Evolutionary conservation across 1,140 invertebrate species (phyloP).

Genomic region (Tetranychus urticae): DNA sequence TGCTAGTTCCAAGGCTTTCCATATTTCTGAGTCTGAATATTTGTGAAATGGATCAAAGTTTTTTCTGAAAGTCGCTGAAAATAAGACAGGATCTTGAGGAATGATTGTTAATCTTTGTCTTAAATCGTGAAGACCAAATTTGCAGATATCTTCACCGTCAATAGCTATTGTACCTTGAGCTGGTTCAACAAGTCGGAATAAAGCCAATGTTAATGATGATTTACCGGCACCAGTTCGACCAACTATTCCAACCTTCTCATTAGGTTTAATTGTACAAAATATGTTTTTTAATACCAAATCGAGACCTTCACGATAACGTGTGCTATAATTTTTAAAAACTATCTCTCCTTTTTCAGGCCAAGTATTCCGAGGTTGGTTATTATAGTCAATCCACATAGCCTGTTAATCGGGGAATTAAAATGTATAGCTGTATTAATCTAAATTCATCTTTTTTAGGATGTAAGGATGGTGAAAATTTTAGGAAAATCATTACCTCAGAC

Average conservation of each 20-base stretch:
- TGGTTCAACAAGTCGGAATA: slow-evolving; percentile 45
- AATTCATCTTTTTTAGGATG: background rate
- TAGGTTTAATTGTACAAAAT: slow-evolving; percentile 37
- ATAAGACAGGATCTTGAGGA: slow-evolving; percentile 82
- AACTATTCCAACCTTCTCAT: no score
- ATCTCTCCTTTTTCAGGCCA: slow-evolving; percentile 54
- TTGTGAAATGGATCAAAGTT: slow-evolving; percentile 61
- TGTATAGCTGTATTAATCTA: background rate
- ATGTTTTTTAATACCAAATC: slow-evolving; percentile 53
- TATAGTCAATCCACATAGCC: slow-evolving; percentile 13
- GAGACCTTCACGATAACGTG: slow-evolving; percentile 49
- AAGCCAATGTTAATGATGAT: slow-evolving; percentile 15
- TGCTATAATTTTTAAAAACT: slow-evolving; percentile 46
- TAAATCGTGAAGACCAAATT: slow-evolving; percentile 36
- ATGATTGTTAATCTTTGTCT: slow-evolving; percentile 66
- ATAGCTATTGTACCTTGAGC: slow-evolving; percentile 42
- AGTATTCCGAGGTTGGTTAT: slow-evolving; percentile 2
- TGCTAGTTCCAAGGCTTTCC: slow-evolving; percentile 48
- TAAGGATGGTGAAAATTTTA: background rate
- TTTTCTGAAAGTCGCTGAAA: slow-evolving; percentile 55
- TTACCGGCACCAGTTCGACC: slow-evolving; percentile 25
- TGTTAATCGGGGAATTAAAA: slow-evolving; percentile 8
- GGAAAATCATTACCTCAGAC: slow-evolving; percentile 19
- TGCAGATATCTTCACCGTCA: slow-evolving; percentile 53
- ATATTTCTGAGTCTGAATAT: slow-evolving; percentile 45